A percentile compares a stretch with the other conserved stretches of the same genome.
Conservation (phyloP, 1,140 invertebrate genomes). For the Rhysida immarginata region DNA sequence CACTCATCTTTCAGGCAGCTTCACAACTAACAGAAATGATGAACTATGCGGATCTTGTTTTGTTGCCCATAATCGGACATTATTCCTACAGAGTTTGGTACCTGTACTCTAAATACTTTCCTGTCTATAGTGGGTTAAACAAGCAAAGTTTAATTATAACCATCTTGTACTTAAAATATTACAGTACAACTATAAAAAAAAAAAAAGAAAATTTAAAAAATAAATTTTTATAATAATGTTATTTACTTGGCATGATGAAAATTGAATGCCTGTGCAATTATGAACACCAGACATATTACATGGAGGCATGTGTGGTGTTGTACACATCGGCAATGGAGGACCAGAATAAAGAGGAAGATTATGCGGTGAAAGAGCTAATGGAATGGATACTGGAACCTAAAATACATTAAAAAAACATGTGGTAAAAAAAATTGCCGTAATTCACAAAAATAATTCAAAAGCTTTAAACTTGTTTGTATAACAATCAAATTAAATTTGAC, state of each 20-base stretch:
- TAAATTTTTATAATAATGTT: constrained; percentile 8
- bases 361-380: constrained; percentile 38
- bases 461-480: too few relatives aligned
- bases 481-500: too few relatives aligned
- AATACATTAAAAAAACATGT: constrained; percentile 16
- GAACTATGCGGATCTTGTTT: too few relatives aligned
- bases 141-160: too few relatives aligned
- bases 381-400: constrained; percentile 43
- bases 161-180: constrained; percentile 5
- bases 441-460: too few relatives aligned
- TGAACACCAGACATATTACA: constrained; percentile 10
- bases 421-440: too few relatives aligned
- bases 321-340: constrained; percentile 23
- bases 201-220: constrained; percentile 21
- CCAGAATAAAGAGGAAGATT: constrained; percentile 15
- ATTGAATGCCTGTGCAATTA: constrained; percentile 24
- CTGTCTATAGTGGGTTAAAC: too few relatives aligned
- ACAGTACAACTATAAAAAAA: constrained; percentile 21
- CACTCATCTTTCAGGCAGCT: too few relatives aligned
- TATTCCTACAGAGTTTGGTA: too few relatives aligned
- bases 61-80: too few relatives aligned
- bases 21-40: too few relatives aligned
- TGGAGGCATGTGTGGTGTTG: constrained; percentile 21
- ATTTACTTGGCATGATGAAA: constrained; percentile 32
- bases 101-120: too few relatives aligned